Evolutionary conservation across 2,888 invertebrate genomes (phyloP).

Genomic region (Lordiphosa fenestrarum): DNA sequence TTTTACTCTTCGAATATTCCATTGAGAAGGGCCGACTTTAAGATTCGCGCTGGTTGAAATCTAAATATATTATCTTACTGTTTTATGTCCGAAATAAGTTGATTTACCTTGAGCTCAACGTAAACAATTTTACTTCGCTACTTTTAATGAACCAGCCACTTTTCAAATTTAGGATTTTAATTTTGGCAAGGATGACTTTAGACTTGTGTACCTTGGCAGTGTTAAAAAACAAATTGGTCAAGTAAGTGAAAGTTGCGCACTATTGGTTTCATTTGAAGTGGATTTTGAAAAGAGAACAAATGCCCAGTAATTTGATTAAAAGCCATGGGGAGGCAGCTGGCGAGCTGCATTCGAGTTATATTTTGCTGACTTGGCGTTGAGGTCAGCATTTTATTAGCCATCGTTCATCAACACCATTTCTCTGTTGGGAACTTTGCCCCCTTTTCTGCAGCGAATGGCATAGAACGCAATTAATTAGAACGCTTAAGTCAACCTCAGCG

Average conservation of each 20-base stretch:
- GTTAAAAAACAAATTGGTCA: slow-evolving; percentile 36
- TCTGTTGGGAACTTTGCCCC: slow-evolving; percentile 11
- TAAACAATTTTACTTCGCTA: too few relatives aligned
- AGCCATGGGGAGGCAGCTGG: slow-evolving; percentile 30
- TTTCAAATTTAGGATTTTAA: too few relatives aligned
- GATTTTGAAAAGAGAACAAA: slow-evolving; percentile 6
- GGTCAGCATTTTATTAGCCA: slow-evolving; percentile 51
- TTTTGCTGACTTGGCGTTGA: slow-evolving; percentile 52
- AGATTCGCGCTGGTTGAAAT: too few relatives aligned
- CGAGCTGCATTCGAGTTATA: slow-evolving; percentile 47
- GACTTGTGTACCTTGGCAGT: slow-evolving; percentile 12
- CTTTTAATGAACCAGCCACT: too few relatives aligned
- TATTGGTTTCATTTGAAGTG: slow-evolving; percentile 29
- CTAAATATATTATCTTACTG: too few relatives aligned
- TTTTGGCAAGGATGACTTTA: too few relatives aligned
- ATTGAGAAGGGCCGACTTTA: too few relatives aligned
- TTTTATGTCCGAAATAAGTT: too few relatives aligned
- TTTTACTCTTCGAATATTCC: too few relatives aligned
- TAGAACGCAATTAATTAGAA: slow-evolving; percentile 60
- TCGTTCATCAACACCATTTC: slow-evolving; percentile 42
- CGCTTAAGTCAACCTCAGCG: slow-evolving; percentile 42
- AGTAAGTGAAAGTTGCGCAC: slow-evolving; percentile 39
- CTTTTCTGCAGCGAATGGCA: slow-evolving; percentile 32
- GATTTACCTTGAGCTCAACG: too few relatives aligned
- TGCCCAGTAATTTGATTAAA: slow-evolving; percentile 66